phyloP scores from a whole-genome alignment of 2,888 invertebrate genomes.

The Limulus polyphemus region DNA sequence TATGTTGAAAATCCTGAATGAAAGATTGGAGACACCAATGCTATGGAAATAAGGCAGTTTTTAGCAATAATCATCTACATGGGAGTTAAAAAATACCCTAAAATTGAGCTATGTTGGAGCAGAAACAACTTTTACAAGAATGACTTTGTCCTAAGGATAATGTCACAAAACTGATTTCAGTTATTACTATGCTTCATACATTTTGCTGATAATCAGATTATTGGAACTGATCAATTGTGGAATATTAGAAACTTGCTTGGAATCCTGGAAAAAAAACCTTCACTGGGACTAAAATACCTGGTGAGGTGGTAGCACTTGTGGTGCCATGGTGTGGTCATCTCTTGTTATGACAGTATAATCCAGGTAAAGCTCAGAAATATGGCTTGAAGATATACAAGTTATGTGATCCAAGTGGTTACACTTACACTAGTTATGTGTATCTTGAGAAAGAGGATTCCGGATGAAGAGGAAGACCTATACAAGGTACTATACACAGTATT shows the following conservation, averaged over 20 bases:
- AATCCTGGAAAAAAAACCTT: slow-evolving; percentile 6
- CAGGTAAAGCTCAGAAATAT: slow-evolving; percentile 31
- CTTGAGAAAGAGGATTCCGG: too few relatives aligned
- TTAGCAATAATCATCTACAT: neutral
- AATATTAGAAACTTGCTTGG: slow-evolving; percentile 12
- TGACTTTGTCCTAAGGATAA: neutral
- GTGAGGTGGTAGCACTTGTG: slow-evolving; percentile 28
- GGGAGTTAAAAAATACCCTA: slow-evolving; percentile 1
- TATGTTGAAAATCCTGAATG: too few relatives aligned
- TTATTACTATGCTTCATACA: slow-evolving; percentile 7
- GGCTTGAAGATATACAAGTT: slow-evolving; percentile 33
- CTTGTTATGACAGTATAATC: slow-evolving; percentile 32
- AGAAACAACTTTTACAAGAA: slow-evolving; percentile 1
- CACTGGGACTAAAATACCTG: slow-evolving; percentile 5
- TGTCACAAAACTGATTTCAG: slow-evolving; percentile 3
- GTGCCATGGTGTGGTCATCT: slow-evolving; percentile 32
- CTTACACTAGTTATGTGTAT: neutral
- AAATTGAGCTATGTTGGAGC: slow-evolving; percentile 6
- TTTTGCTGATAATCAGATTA: slow-evolving; percentile 13
- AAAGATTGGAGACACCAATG: too few relatives aligned
- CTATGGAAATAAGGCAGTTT: too few relatives aligned
- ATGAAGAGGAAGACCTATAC: too few relatives aligned
- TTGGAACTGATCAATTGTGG: too few relatives aligned
- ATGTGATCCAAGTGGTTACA: slow-evolving; percentile 28
- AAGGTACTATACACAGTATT: too few relatives aligned